phyloP scores from a whole-genome alignment of 23 tunicate genomes.

The Trididemnum clinides region DNA sequence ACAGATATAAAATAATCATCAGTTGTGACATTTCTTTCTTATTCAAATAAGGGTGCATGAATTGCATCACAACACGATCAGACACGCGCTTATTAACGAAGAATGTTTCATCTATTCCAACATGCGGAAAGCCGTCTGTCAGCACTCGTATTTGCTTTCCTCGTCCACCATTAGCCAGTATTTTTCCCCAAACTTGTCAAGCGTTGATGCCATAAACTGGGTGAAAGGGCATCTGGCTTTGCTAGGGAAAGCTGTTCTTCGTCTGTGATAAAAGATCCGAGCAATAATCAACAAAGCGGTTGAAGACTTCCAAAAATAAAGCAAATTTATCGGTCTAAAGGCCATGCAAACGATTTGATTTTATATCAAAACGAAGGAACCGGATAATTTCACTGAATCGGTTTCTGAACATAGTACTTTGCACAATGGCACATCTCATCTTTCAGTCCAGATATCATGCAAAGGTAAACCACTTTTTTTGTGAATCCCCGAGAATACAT shows the following conservation, averaged over 20 bases:
- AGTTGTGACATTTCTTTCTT: neutral
- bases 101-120: neutral
- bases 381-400: neutral
- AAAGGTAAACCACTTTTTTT: neutral
- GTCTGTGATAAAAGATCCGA: no score
- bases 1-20: neutral
- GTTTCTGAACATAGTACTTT: neutral
- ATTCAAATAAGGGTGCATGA: neutral
- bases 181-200: neutral
- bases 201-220: neutral
- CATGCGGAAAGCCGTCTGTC: neutral
- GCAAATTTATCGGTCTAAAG: no score
- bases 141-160: conserved; percentile 4
- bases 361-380: no score
- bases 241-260: neutral
- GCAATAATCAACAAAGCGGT: no score
- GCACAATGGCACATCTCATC: no score
- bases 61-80: conserved; percentile 9
- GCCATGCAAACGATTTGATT: neutral
- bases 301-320: no score
- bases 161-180: neutral
- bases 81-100: neutral
- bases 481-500: neutral
- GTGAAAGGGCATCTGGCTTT: conserved; percentile 1
- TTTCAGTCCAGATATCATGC: no score